Conservation (phyloP, 2,113 vertebrate species). For the Bujurquina vittata region DNA sequence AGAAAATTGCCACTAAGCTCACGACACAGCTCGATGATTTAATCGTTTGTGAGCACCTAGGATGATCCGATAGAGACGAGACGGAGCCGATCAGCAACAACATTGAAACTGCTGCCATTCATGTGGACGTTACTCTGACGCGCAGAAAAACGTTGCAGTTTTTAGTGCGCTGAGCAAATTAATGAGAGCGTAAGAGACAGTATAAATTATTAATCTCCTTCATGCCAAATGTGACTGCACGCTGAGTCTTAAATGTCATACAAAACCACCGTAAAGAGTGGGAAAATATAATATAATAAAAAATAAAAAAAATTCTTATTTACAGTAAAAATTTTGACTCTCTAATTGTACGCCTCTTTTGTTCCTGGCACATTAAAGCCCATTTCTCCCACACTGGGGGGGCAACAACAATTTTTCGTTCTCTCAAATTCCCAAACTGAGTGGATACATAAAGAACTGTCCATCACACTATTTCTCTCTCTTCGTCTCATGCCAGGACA, state of each 20-base stretch:
- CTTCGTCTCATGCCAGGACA: conserved; percentile 45
- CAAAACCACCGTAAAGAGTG: neutral
- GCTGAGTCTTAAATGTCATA: neutral
- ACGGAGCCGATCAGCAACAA: neutral
- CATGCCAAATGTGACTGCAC: neutral
- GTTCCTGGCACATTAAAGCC: conserved; percentile 40
- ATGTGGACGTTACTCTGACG: neutral
- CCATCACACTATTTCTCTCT: neutral
- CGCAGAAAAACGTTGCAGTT: neutral
- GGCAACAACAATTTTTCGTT: conserved; percentile 18
- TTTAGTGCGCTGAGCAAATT: neutral
- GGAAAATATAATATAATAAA: neutral
- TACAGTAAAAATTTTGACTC: neutral
- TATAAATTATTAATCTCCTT: no score
- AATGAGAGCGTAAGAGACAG: no score
- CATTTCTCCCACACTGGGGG: conserved; percentile 3
- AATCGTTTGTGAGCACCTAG: no score
- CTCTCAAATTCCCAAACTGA: conserved; percentile 26
- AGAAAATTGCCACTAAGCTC: neutral
- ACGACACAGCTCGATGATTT: neutral
- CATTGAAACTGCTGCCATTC: neutral
- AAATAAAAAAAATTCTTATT: neutral
- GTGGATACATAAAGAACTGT: conserved; percentile 45
- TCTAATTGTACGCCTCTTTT: neutral
- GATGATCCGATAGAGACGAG: neutral